Evolutionary conservation across 2,113 vertebrate species (phyloP).

Genomic region (Pluvialis apricaria): DNA sequence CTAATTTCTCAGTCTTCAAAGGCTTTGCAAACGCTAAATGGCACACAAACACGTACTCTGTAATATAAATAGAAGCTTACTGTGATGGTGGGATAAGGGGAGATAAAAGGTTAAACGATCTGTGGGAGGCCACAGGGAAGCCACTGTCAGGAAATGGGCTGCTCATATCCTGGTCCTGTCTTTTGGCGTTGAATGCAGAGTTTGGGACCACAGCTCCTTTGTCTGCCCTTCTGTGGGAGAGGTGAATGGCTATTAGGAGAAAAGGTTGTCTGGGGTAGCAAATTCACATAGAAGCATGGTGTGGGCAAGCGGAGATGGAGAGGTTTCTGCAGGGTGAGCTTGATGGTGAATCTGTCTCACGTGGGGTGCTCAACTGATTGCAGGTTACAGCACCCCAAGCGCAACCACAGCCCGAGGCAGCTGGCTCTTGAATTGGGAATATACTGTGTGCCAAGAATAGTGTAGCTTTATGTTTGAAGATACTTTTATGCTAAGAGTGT

Average conservation of each 20-base stretch:
- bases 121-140: constrained; percentile 20
- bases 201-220: not conserved
- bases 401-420: not conserved
- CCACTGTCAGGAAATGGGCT: not conserved
- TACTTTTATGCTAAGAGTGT: not conserved
- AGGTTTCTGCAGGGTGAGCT: not conserved
- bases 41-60: not conserved
- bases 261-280: not conserved
- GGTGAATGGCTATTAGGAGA: not conserved
- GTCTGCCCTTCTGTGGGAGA: not conserved
- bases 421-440: not conserved
- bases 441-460: not conserved
- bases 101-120: constrained; percentile 28
- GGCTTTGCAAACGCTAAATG: not conserved
- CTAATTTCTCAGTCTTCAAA: constrained; percentile 42
- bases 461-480: not conserved
- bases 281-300: not conserved
- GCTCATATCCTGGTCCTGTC: not conserved
- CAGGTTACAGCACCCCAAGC: not conserved
- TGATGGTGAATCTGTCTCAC: rapidly evolving
- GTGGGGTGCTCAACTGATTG: not conserved
- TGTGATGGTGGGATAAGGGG: not conserved
- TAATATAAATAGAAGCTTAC: constrained; percentile 46
- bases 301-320: not conserved
- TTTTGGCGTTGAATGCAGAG: not conserved